These are phyloP conservation scores for Poeciliopsis prolifica DNA, from an alignment of 2,113 vertebrate species.

Conservation along the genomic window DNA sequence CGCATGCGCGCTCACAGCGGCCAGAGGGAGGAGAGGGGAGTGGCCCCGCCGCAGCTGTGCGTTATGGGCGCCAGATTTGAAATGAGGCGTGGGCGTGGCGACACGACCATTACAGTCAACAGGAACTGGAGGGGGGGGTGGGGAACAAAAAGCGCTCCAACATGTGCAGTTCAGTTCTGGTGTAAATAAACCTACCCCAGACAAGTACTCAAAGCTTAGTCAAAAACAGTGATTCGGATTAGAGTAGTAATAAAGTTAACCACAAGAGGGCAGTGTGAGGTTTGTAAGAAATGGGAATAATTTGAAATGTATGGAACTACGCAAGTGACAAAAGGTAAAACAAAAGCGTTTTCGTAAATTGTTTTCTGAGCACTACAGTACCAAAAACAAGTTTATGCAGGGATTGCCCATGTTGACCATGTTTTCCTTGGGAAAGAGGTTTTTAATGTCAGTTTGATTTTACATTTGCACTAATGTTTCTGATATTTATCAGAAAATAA, in stretches of 20 bases:
- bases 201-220: neutral
- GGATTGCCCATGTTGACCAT: no score
- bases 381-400: no score
- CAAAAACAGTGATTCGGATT: neutral
- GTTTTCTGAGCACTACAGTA: no score
- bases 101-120: neutral
- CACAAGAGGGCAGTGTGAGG: constrained; percentile 50
- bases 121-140: neutral
- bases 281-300: neutral
- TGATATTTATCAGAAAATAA: constrained; percentile 71
- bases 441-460: neutral
- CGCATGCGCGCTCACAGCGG: constrained; percentile 78
- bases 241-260: constrained; percentile 7
- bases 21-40: constrained; percentile 43
- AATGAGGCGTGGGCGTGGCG: constrained; percentile 60
- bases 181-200: neutral
- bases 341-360: neutral
- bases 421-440: no score
- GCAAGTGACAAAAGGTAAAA: neutral
- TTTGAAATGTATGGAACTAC: neutral
- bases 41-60: neutral
- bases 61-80: constrained; percentile 73
- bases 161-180: neutral
- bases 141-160: neutral
- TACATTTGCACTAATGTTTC: neutral